Base-by-base conservation (phyloP, 92 coral and sea anemone species). In the Metridium senile region DNA sequence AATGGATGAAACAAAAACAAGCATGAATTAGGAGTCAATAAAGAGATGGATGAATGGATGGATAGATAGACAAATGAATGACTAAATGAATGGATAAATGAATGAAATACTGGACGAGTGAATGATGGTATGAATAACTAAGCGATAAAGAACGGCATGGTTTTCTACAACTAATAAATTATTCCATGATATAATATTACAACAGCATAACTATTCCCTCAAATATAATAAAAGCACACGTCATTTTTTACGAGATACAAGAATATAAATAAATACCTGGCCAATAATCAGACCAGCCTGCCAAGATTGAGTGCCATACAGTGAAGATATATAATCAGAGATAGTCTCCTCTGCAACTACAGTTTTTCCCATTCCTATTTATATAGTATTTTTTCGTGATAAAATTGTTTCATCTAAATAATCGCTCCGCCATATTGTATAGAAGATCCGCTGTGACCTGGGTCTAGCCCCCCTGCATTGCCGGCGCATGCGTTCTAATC, bases 221-320 rank as follows among this genome's bases (percentile, higher is more conserved):
- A 6, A 39, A 39, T 54, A 54, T 54, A 3, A 54, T 21, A 9
- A 9, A 3, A 54, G 59, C 4, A 69, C 61, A 69, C 61, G 57
- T 69, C 57, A 52, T 33, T 9, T 27, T 66, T 33, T 1, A 22
- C 11, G 21, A 33, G 67, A 72, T 11, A 51, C 0, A 54, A 23
- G 77, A 52, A 72, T 25, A 11, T 4, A 7, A 9, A 8, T 8
- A 28, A 28, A 29, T 58, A 92, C 98, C 93, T 94, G 98, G 49
- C 98, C 98, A 29, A 94, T 74, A 33, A 94, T 75, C 33, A 94
- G 71, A 20, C 98, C 98, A 31, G 76, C 67, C 68, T 88, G 94
- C 97, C 98, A 94, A 43, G 84, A 79, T 31, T 72, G 83, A 66
- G 74, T 78, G 11, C 98, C 98, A 79, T 86, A 94, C 25, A 94